phyloP scores from a whole-genome alignment of 2,888 invertebrate genomes.

The Synergus umbraculus region DNA sequence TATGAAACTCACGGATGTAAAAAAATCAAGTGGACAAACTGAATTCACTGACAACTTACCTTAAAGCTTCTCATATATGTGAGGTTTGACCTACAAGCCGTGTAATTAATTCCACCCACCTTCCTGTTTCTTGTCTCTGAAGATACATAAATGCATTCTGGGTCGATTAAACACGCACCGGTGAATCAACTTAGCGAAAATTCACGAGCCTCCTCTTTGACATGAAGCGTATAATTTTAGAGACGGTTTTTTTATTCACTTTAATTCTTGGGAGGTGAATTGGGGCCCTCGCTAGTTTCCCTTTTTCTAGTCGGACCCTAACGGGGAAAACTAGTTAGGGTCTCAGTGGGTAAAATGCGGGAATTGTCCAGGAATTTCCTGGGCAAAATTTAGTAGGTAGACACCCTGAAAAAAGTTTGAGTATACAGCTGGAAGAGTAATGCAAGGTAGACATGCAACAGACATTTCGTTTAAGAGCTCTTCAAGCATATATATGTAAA shows the following conservation, averaged over 20 bases:
- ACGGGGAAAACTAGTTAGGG: too few relatives aligned
- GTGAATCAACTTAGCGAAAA: conserved; percentile 6
- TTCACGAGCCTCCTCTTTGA: background rate
- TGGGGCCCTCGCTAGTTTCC: background rate
- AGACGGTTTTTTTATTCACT: background rate
- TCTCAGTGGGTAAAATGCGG: too few relatives aligned
- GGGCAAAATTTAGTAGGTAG: too few relatives aligned
- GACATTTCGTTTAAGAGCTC: conserved; percentile 34
- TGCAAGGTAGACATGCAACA: conserved; percentile 26
- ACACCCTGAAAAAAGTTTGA: background rate
- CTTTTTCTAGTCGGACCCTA: background rate
- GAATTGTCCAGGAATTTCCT: too few relatives aligned
- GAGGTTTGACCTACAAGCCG: conserved; percentile 44
- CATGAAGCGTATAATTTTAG: background rate
- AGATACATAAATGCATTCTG: conserved; percentile 38
- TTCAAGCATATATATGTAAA: conserved; percentile 16
- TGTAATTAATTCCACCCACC: conserved; percentile 48
- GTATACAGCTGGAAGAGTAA: background rate
- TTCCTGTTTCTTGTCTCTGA: conserved; percentile 34
- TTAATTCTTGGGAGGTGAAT: background rate
- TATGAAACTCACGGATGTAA: background rate
- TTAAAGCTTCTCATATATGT: conserved; percentile 33
- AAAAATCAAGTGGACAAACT: conserved; percentile 10
- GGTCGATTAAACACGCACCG: conserved; percentile 10
- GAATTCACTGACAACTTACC: conserved; percentile 34